These are phyloP conservation scores for Euplagia quadripunctaria DNA, from an alignment of 2,888 invertebrate species.

Conservation along the genomic window DNA sequence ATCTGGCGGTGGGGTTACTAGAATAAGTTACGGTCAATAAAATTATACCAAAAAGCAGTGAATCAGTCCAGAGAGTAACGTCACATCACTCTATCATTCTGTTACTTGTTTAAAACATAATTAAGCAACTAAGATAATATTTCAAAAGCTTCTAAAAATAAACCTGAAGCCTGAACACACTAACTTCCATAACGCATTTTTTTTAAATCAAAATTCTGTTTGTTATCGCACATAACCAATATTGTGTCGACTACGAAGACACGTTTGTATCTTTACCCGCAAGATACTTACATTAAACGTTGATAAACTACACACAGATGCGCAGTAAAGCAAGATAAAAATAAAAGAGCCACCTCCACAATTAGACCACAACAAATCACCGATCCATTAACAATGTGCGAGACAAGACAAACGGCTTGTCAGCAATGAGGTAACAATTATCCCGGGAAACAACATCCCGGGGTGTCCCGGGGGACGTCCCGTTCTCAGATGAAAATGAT, in stretches of 20 bases:
- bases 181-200: too few relatives aligned
- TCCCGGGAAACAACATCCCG: conserved; percentile 52
- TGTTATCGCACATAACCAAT: neutral
- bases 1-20: too few relatives aligned
- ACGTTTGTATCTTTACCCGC: neutral
- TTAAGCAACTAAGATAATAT: too few relatives aligned
- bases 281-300: conserved; percentile 7
- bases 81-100: too few relatives aligned
- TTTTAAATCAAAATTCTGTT: too few relatives aligned
- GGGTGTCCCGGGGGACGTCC: conserved; percentile 58
- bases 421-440: conserved; percentile 77
- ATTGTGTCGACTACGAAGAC: neutral
- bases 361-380: conserved; percentile 75
- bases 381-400: conserved; percentile 73
- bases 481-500: conserved; percentile 50
- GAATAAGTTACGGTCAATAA: too few relatives aligned
- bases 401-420: conserved; percentile 74
- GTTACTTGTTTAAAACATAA: too few relatives aligned
- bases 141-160: too few relatives aligned
- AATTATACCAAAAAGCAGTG: too few relatives aligned
- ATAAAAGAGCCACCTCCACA: conserved; percentile 50
- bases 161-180: too few relatives aligned
- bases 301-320: conserved; percentile 14
- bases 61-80: too few relatives aligned
- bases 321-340: conserved; percentile 24